These are phyloP conservation scores for Lagenorhynchus albirostris DNA, from an alignment of 2,113 vertebrate species.

Conservation along the genomic window DNA sequence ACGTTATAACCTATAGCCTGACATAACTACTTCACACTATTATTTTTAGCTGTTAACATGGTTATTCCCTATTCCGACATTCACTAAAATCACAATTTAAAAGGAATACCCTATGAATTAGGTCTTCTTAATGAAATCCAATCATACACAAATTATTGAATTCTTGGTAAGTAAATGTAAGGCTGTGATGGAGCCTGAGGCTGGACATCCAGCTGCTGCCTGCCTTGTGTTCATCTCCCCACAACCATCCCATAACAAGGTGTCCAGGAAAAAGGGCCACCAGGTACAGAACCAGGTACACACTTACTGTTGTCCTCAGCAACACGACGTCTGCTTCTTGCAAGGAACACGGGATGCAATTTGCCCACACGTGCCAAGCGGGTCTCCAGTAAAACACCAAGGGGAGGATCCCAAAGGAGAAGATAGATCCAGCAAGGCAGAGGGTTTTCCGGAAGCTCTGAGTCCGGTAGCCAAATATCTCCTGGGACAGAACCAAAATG, in stretches of 20 bases:
- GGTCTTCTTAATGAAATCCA: not conserved
- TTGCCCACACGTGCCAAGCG: slow-evolving; percentile 82
- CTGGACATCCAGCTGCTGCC: not conserved
- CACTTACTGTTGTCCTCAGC: slow-evolving; percentile 85
- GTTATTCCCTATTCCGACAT: not conserved
- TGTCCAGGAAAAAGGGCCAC: not conserved
- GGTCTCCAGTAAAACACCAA: slow-evolving; percentile 86
- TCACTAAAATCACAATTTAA: not conserved
- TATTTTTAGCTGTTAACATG: not conserved
- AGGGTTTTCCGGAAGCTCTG: slow-evolving; percentile 69
- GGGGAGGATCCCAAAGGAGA: slow-evolving; percentile 83
- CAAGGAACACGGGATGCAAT: slow-evolving; percentile 78
- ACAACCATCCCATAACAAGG: not conserved
- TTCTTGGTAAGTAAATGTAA: not conserved
- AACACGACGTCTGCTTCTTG: slow-evolving; percentile 81
- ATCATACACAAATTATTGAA: not conserved
- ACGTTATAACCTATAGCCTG: not conserved
- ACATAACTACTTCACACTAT: not conserved
- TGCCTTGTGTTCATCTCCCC: not conserved
- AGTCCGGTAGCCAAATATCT: slow-evolving; percentile 85
- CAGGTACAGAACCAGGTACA: not conserved
- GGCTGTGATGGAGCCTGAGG: not conserved
- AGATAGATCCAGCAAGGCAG: slow-evolving; percentile 80
- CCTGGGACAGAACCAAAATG: slow-evolving; percentile 73
- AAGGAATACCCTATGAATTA: not conserved